These are phyloP conservation scores for Harmothoe impar DNA, from an alignment of 2,888 invertebrate species.

Conservation along the genomic window DNA sequence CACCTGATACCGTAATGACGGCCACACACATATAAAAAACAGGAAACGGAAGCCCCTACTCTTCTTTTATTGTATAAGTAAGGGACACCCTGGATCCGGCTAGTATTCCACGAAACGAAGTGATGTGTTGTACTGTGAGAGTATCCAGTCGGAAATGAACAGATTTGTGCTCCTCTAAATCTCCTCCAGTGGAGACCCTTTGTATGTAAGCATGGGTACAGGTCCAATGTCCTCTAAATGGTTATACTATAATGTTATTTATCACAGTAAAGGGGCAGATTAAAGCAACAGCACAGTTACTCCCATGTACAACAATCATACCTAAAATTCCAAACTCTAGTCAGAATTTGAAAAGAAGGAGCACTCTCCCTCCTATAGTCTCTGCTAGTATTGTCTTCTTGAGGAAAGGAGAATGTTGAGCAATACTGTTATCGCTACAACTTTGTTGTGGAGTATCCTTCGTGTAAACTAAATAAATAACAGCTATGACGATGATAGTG, in stretches of 20 bases:
- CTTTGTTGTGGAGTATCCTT: not conserved
- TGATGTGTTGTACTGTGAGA: not conserved
- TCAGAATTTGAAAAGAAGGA: not conserved
- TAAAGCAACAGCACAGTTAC: conserved; percentile 2
- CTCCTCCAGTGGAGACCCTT: too few species aligned
- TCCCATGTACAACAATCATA: not conserved
- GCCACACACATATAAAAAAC: not conserved
- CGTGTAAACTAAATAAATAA: not conserved
- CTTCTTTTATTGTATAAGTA: not conserved
- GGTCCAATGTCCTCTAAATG: too few species aligned
- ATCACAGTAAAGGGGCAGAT: conserved; percentile 3
- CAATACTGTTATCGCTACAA: not conserved
- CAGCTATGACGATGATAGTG: not conserved
- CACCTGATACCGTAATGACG: not conserved
- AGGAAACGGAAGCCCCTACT: not conserved
- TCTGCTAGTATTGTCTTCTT: not conserved
- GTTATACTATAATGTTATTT: not conserved
- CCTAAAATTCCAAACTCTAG: not conserved
- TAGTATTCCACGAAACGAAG: conserved; percentile 1
- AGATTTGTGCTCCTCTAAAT: too few species aligned
- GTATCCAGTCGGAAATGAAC: conserved; percentile 10
- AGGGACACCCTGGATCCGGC: not conserved
- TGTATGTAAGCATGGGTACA: too few species aligned
- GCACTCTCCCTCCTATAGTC: too few species aligned
- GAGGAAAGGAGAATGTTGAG: not conserved